Conservation (phyloP, 2,113 vertebrate species). For the Trogon surrucura region DNA sequence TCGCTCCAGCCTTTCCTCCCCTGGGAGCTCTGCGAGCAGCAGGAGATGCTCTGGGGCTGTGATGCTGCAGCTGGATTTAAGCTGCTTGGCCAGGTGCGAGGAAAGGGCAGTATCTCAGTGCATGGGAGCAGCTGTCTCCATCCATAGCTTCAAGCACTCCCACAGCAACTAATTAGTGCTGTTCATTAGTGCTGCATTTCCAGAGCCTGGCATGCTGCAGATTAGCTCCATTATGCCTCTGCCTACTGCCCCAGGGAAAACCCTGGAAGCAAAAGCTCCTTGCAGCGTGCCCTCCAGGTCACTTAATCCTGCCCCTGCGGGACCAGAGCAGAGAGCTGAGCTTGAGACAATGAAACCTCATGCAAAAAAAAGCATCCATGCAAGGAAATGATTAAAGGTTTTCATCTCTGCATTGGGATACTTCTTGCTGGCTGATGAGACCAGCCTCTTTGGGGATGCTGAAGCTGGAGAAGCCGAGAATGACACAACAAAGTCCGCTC, state of each 20-base stretch:
- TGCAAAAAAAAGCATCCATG: not conserved
- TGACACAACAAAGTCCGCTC: not conserved
- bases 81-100: not conserved
- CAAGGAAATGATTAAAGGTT: not conserved
- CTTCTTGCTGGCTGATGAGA: not conserved
- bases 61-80: not conserved
- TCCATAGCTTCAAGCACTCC: not conserved
- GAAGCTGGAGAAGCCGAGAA: not conserved
- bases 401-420: not conserved
- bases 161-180: not conserved
- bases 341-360: not conserved
- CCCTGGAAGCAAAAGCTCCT: not conserved
- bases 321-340: not conserved
- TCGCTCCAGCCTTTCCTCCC: not conserved
- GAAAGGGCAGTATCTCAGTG: not conserved
- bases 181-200: not conserved
- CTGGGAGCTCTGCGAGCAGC: not conserved
- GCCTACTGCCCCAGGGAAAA: not conserved
- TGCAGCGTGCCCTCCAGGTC: not conserved
- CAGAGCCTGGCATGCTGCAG: not conserved
- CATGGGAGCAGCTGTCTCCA: not conserved
- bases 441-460: not conserved
- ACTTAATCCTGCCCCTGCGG: not conserved
- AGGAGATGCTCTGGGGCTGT: accelerated
- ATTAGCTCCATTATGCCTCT: not conserved